Conservation (phyloP, 2,113 vertebrate species). For the Cricetomys ansorgei region DNA sequence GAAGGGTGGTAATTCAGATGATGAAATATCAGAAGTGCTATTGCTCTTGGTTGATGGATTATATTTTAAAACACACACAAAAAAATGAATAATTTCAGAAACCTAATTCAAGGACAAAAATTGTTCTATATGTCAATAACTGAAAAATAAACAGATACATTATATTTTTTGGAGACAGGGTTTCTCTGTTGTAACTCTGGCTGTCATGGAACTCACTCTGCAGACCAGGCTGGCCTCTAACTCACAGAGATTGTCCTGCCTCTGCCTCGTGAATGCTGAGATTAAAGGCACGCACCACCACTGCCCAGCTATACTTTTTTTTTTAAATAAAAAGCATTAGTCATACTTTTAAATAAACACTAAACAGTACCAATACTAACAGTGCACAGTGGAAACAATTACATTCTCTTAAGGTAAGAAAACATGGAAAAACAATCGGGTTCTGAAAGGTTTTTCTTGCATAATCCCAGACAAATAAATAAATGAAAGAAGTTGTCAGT, state of each 20-base stretch:
- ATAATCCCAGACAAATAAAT: slow-evolving; percentile 5
- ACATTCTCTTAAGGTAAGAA: slow-evolving; percentile 12
- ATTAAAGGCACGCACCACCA: too few species aligned
- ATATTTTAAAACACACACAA: neutral
- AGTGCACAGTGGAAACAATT: neutral
- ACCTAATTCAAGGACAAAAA: neutral
- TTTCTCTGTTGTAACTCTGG: too few species aligned
- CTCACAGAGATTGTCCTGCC: too few species aligned
- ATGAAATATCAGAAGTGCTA: neutral
- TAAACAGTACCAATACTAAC: neutral
- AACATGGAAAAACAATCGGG: neutral
- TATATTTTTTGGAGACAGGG: too few species aligned
- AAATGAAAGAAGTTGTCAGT: slow-evolving; percentile 53
- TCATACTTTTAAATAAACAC: neutral
- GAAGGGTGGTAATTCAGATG: neutral
- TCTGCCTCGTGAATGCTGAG: too few species aligned
- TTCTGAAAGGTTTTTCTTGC: neutral
- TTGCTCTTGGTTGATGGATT: neutral
- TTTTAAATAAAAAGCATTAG: neutral
- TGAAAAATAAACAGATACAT: neutral
- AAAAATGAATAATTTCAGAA: slow-evolving; percentile 33
- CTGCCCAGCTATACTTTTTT: too few species aligned
- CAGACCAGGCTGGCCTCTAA: too few species aligned
- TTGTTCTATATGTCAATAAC: neutral
- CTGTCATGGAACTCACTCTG: too few species aligned